Evolutionary conservation across 53 echinoderm and acorn worm species (phyloP).

Genomic region (Apostichopus leukothele): DNA sequence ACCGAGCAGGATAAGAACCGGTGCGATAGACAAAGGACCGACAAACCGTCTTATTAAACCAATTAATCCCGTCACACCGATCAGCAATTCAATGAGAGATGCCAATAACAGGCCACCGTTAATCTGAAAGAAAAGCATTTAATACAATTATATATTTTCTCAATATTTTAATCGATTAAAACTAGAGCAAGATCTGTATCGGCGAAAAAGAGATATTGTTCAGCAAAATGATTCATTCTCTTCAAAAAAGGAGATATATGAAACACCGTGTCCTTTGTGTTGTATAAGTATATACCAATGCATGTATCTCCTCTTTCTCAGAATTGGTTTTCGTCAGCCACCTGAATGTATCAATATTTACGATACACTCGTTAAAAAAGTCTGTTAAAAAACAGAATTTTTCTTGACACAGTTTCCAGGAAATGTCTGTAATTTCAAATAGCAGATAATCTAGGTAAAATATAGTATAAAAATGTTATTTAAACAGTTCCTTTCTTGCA

Average conservation of each 20-base stretch:
- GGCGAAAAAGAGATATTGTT: conserved; percentile 5
- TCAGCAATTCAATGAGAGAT: conserved; percentile 55
- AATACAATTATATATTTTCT: conserved; percentile 6
- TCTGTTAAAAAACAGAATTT: no score
- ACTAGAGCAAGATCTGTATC: background rate
- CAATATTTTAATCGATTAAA: background rate
- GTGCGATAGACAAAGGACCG: conserved; percentile 5
- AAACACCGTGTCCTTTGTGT: no score
- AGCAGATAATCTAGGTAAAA: no score
- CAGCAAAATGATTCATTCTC: background rate
- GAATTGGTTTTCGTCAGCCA: no score
- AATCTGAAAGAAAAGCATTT: background rate
- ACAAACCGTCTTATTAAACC: conserved; percentile 65
- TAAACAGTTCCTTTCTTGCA: no score
- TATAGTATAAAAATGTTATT: no score
- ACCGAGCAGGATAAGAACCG: conserved; percentile 4
- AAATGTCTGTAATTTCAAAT: no score
- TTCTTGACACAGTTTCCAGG: no score
- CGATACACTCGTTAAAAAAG: no score
- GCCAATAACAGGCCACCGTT: conserved; percentile 12
- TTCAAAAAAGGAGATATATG: background rate
- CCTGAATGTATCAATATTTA: no score
- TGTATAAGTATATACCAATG: no score
- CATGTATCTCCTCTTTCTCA: no score
- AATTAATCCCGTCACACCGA: conserved; percentile 78